Evolutionary conservation across 2,888 invertebrate genomes (phyloP), one percentile per base, ranked within the genome.

Genomic region (Phrixothrix hirtus): DNA sequence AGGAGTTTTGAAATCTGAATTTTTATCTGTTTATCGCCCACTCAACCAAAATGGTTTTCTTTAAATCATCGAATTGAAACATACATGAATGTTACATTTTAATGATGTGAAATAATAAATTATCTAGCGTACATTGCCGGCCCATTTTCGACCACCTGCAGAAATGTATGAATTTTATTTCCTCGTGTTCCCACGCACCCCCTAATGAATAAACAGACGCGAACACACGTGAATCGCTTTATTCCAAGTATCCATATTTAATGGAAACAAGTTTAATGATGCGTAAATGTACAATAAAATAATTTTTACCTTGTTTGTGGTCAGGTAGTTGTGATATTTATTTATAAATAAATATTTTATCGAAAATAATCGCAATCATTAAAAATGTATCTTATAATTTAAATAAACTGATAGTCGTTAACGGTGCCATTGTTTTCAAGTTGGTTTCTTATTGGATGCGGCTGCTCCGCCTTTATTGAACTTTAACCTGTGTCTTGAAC

Each of bases 231-330:
- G 51, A 29, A 14, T 26, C 39, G 26, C 7, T 27, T 27, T 13
- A 26, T 38, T 14, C 5, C 3, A 13, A 7, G 9, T 9, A 29
- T 31, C 6, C 26, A 13, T 26, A 26, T 12, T 26, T 12, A 38
- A 5, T 34, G 34, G 16, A 47, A 39, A 29, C 15, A 34, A 38
- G 16, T 12, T 37, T 57, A 59, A 59, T 59, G 59, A 55, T 52
- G 59, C 59, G 52, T 59, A 55, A 59, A 59, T 41, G 48, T 48
- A 36, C 43, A 55, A 55, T 38, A 44, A 56, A 44, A 39, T 52
- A 54, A 51, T 54, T 54, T 51, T 48, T 31, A 44, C 43, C 12
- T 38, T 45, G 37, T 44, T 49, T 44, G 47, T 47, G 55, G 55
- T 55, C 35, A 21, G n/a, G n/a, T 21, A 5, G 7, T 7, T 21